phyloP scores from a whole-genome alignment of 1,140 invertebrate species.

The Ceratina australensis region DNA sequence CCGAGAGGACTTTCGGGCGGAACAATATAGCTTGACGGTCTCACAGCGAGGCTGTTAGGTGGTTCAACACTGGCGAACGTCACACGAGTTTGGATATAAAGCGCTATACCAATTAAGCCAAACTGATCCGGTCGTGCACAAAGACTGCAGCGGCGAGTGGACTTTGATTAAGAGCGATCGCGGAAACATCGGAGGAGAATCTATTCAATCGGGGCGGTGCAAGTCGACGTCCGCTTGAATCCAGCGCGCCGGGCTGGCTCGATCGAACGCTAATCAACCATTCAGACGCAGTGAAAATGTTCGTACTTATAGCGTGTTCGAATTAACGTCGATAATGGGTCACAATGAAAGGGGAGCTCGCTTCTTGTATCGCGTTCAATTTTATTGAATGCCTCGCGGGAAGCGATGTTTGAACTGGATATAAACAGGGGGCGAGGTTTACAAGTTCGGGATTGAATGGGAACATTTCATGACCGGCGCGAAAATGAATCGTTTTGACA shows the following conservation, averaged over 20 bases:
- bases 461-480: too few relatives aligned
- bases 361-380: neutral
- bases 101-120: neutral
- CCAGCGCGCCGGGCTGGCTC: too few relatives aligned
- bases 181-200: neutral
- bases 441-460: neutral
- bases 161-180: slow-evolving; percentile 18
- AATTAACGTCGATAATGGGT: slow-evolving; percentile 22
- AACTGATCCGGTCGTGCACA: neutral
- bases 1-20: too few relatives aligned
- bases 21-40: too few relatives aligned
- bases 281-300: slow-evolving; percentile 20
- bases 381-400: neutral
- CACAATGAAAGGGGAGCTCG: neutral
- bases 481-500: too few relatives aligned
- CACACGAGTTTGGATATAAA: neutral
- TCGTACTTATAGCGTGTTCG: neutral
- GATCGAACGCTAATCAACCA: slow-evolving; percentile 2
- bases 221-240: slow-evolving; percentile 7
- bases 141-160: neutral
- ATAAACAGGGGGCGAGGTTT: neutral
- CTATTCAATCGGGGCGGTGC: neutral
- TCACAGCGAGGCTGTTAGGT: too few relatives aligned
- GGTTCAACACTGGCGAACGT: too few relatives aligned
- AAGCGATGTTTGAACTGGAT: slow-evolving; percentile 1